Conservation (phyloP, 2,888 invertebrate species). For the Lacanobia wlatinum region DNA sequence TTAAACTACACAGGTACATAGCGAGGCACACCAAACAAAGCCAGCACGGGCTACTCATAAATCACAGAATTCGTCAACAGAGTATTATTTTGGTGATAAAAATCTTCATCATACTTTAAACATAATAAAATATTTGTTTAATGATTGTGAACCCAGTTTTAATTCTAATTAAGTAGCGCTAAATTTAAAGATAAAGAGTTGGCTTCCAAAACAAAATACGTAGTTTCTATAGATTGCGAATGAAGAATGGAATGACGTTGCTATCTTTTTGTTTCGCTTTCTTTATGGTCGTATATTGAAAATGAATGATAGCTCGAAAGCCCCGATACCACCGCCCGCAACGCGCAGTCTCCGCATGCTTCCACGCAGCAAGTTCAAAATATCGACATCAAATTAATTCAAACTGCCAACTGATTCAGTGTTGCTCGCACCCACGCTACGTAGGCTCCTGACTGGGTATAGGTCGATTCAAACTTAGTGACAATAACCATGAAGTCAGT, state of each 20-base stretch:
- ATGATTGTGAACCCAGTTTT: slow-evolving; percentile 39
- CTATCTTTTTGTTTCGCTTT: slow-evolving; percentile 29
- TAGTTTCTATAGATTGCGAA: slow-evolving; percentile 16
- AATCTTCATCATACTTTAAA: slow-evolving; percentile 26
- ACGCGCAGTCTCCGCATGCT: too few species aligned
- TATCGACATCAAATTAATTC: too few species aligned
- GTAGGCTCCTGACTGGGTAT: too few species aligned
- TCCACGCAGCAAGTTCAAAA: too few species aligned
- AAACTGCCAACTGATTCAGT: too few species aligned
- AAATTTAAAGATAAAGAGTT: slow-evolving; percentile 43
- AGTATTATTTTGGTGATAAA: slow-evolving; percentile 28
- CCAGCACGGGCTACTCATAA: slow-evolving; percentile 23
- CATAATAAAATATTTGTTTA: slow-evolving; percentile 51
- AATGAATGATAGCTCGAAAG: too few species aligned
- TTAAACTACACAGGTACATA: background rate
- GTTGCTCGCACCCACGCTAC: too few species aligned
- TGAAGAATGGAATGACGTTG: slow-evolving; percentile 13
- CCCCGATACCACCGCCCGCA: too few species aligned
- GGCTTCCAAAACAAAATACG: slow-evolving; percentile 33
- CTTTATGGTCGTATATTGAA: too few species aligned
- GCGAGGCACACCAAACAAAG: background rate
- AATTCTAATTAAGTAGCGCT: slow-evolving; percentile 42
- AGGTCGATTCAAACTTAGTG: too few species aligned
- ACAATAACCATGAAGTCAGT: too few species aligned
- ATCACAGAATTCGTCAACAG: slow-evolving; percentile 36